Percentiles rank a stretch among this genome's conserved stretches.
Conservation (phyloP, 2,113 vertebrate genomes). For the Prochilodus magdalenae region DNA sequence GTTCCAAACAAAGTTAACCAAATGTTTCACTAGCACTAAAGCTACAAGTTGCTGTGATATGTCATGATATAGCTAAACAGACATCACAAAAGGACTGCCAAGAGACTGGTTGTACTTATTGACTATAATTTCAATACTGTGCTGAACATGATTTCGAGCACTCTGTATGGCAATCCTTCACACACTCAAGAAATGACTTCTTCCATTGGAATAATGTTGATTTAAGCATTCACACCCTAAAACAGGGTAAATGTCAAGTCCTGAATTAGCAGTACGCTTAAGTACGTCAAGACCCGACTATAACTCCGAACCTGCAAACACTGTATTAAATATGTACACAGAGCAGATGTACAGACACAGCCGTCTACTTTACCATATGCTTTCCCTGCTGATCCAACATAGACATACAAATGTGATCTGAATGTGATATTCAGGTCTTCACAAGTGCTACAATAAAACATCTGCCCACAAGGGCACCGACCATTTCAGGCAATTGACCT, state of each 20-base stretch:
- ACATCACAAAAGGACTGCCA: too few species aligned
- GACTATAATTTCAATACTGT: too few species aligned
- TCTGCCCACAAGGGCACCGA: constrained; percentile 10
- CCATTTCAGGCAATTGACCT: not conserved
- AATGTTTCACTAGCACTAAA: too few species aligned
- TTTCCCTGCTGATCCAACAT: not conserved
- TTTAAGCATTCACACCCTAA: too few species aligned
- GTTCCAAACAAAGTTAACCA: too few species aligned
- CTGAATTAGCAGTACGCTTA: not conserved
- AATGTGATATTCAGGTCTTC: not conserved
- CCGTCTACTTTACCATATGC: not conserved
- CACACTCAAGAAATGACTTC: too few species aligned
- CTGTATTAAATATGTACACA: not conserved
- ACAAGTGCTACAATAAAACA: not conserved
- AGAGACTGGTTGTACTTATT: too few species aligned
- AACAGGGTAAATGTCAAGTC: not conserved
- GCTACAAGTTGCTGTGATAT: too few species aligned
- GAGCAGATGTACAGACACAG: not conserved
- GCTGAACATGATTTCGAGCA: too few species aligned
- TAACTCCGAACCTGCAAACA: not conserved
- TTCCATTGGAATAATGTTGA: too few species aligned
- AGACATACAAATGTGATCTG: not conserved
- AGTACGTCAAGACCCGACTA: not conserved
- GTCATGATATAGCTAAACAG: too few species aligned
- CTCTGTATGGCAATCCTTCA: too few species aligned